These are phyloP conservation scores for Onychostruthus taczanowskii DNA, from an alignment of 2,113 vertebrate species.

Conservation along the genomic window DNA sequence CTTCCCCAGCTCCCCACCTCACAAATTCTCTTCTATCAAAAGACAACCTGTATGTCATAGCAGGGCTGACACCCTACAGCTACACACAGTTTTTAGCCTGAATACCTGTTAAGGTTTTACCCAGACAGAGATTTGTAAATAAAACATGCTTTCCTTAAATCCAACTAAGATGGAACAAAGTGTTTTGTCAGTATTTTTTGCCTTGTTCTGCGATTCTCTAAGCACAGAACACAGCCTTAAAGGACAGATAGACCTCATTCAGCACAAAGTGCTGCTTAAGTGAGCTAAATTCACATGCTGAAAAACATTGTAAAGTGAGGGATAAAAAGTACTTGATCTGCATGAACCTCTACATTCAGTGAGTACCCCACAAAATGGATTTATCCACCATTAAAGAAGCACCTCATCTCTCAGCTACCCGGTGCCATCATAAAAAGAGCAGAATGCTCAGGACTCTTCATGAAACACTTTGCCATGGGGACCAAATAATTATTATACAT, in stretches of 20 bases:
- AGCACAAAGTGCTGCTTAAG: not conserved
- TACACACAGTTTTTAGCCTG: not conserved
- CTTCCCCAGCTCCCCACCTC: not conserved
- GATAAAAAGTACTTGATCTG: not conserved
- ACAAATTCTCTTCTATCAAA: constrained; percentile 49
- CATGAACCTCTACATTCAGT: not conserved
- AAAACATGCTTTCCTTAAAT: not conserved
- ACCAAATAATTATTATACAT: not conserved
- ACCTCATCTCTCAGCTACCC: not conserved
- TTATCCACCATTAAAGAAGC: not conserved
- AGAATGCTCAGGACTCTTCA: not conserved
- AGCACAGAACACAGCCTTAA: not conserved
- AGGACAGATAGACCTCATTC: not conserved
- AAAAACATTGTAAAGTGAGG: not conserved
- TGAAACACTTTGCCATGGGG: not conserved
- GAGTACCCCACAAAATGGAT: not conserved
- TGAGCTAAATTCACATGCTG: not conserved
- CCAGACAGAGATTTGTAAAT: not conserved
- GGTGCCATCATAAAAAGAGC: not conserved
- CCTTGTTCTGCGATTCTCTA: not conserved
- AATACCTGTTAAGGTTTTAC: not conserved
- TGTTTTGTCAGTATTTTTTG: not conserved
- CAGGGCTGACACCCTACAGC: not conserved
- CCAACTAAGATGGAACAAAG: not conserved
- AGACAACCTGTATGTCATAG: not conserved